Evolutionary conservation across 2,888 invertebrate genomes (phyloP).

Genomic region (Mythimna vitellina): DNA sequence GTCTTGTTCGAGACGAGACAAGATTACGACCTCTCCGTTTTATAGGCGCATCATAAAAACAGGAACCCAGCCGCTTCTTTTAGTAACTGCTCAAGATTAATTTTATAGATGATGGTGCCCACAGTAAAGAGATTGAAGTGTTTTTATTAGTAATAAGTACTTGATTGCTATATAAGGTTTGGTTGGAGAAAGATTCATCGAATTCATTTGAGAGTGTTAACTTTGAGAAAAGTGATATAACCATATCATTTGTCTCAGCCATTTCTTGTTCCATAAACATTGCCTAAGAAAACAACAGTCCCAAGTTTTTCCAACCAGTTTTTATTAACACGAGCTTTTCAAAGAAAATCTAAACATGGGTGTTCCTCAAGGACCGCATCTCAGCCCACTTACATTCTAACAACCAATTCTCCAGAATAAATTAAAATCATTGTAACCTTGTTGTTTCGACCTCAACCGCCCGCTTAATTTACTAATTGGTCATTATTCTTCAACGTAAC

Average conservation of each 20-base stretch:
- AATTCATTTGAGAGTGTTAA: conserved; percentile 30
- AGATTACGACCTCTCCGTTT: conserved; percentile 84
- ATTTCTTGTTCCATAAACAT: background rate
- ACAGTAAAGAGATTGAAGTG: conserved; percentile 76
- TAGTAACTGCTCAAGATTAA: conserved; percentile 78
- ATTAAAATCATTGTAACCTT: conserved; percentile 73
- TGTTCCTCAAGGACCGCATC: conserved; percentile 68
- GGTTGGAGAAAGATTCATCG: conserved; percentile 23
- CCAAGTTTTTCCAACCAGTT: no score
- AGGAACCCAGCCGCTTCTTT: conserved; percentile 81
- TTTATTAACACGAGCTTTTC: background rate
- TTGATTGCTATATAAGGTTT: conserved; percentile 33
- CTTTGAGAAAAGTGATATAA: background rate
- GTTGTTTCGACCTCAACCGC: conserved; percentile 76
- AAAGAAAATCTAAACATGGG: conserved; percentile 31
- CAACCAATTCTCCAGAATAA: conserved; percentile 69
- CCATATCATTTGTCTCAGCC: background rate
- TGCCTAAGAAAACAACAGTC: background rate
- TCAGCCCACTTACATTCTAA: conserved; percentile 63
- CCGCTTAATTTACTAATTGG: conserved; percentile 87
- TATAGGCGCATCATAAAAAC: conserved; percentile 83
- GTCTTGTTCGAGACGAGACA: conserved; percentile 68
- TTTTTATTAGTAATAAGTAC: conserved; percentile 60
- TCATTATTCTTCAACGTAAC: conserved; percentile 85
- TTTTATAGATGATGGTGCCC: conserved; percentile 76